Evolutionary conservation across 2,888 invertebrate genomes (phyloP).

Genomic region (Drosophila kanekoi): DNA sequence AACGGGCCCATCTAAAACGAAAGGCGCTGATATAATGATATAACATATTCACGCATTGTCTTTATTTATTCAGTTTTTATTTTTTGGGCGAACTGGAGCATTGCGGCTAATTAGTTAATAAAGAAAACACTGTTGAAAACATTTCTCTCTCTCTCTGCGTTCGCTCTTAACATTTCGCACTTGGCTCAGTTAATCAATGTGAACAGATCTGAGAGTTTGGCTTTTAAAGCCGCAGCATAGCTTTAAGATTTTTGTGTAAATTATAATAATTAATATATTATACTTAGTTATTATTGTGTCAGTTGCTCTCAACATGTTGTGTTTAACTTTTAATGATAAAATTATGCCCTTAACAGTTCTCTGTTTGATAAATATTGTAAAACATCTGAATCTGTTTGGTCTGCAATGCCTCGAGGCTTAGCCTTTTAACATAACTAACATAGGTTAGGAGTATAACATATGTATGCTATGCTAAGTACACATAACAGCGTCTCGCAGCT

Average conservation of each 20-base stretch:
- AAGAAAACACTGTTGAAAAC: slow-evolving; percentile 27
- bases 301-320: neutral
- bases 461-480: no score
- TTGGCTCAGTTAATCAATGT: slow-evolving; percentile 10
- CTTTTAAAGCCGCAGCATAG: neutral
- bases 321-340: neutral
- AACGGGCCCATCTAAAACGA: slow-evolving; percentile 48
- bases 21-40: slow-evolving; percentile 51
- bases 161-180: slow-evolving; percentile 6
- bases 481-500: neutral
- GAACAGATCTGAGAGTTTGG: neutral
- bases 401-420: no score
- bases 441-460: neutral
- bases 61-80: neutral
- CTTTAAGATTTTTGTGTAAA: slow-evolving; percentile 1
- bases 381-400: no score
- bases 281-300: neutral
- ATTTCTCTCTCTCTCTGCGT: slow-evolving; percentile 11
- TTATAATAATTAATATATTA: neutral
- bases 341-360: neutral
- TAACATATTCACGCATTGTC: slow-evolving; percentile 55
- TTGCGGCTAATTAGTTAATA: slow-evolving; percentile 76
- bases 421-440: no score
- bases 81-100: slow-evolving; percentile 60
- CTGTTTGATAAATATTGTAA: neutral